These are phyloP conservation scores for Thunnus albacares DNA, from an alignment of 2,797 vertebrate genomes.

Conservation along the genomic window DNA sequence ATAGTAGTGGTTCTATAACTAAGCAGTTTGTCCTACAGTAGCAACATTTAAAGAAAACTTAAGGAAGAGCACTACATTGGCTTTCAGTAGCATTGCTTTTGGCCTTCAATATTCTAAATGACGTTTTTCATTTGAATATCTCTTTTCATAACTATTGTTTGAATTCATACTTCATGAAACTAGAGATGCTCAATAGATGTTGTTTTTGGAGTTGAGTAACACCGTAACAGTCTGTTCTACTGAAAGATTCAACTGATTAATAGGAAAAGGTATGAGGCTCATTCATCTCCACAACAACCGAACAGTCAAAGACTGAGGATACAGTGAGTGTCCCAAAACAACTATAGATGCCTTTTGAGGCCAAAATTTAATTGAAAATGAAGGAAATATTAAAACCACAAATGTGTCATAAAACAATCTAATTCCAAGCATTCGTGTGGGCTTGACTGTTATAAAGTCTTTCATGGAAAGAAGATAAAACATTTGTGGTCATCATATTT, in stretches of 20 bases:
- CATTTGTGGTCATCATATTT: slow-evolving; percentile 24
- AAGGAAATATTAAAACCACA: slow-evolving; percentile 37
- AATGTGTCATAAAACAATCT: slow-evolving; percentile 43
- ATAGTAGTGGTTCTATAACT: neutral
- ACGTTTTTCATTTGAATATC: neutral
- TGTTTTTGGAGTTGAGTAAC: neutral
- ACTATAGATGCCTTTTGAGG: slow-evolving; percentile 4
- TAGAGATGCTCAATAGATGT: neutral
- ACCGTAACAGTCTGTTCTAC: neutral
- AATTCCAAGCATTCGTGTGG: slow-evolving; percentile 19
- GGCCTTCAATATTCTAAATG: neutral
- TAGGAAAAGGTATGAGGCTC: neutral
- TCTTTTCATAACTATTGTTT: neutral
- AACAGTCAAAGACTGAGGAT: neutral
- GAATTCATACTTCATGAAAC: neutral
- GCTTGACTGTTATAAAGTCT: slow-evolving; percentile 18
- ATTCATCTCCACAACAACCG: slow-evolving; percentile 8
- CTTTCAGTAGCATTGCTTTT: neutral
- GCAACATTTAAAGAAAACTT: neutral
- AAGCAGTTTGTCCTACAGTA: too few relatives aligned
- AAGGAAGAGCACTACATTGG: neutral
- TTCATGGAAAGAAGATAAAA: slow-evolving; percentile 26
- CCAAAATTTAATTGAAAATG: neutral
- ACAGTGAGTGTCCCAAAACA: neutral
- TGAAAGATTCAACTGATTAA: slow-evolving; percentile 10